Conservation (phyloP, 2,797 vertebrate species). For the Dipus sagitta region DNA sequence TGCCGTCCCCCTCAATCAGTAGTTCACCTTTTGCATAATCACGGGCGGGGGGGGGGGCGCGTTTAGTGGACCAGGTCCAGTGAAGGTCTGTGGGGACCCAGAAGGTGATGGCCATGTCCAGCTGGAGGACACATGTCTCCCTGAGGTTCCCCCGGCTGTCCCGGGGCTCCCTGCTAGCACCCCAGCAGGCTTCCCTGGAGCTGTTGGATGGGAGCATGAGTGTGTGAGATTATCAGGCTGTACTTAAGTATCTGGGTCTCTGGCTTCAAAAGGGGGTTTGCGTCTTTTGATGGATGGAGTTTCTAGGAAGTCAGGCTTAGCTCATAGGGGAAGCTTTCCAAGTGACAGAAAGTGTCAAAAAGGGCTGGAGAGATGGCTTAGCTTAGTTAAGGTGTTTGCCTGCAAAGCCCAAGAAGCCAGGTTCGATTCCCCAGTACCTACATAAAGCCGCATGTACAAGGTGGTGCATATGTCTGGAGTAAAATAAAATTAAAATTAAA, state of each 20-base stretch:
- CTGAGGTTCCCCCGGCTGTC: not conserved
- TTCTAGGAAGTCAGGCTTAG: not conserved
- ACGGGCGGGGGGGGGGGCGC: too few relatives aligned
- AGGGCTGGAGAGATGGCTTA: too few relatives aligned
- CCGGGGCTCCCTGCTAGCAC: not conserved
- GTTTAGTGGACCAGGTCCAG: not conserved
- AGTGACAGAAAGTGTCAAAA: rapidly evolving
- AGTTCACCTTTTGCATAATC: not conserved
- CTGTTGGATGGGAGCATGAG: not conserved
- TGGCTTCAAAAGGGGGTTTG: not conserved
- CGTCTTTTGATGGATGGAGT: not conserved
- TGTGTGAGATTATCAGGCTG: not conserved
- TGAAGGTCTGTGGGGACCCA: not conserved
- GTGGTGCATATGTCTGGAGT: too few relatives aligned
- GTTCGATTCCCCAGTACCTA: too few relatives aligned
- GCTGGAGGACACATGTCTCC: not conserved
- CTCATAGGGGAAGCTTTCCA: rapidly evolving
- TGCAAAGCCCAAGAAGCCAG: too few relatives aligned
- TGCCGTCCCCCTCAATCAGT: too few relatives aligned
- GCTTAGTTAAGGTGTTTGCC: too few relatives aligned
- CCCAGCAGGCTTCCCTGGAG: not conserved
- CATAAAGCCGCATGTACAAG: too few relatives aligned
- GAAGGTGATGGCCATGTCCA: not conserved
- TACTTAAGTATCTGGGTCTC: not conserved
- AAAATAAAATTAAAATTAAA: too few relatives aligned